Evolutionary conservation across 2,888 invertebrate genomes (phyloP), one percentile per base, ranked within the genome.

Genomic region (Crioceris asparagi): DNA sequence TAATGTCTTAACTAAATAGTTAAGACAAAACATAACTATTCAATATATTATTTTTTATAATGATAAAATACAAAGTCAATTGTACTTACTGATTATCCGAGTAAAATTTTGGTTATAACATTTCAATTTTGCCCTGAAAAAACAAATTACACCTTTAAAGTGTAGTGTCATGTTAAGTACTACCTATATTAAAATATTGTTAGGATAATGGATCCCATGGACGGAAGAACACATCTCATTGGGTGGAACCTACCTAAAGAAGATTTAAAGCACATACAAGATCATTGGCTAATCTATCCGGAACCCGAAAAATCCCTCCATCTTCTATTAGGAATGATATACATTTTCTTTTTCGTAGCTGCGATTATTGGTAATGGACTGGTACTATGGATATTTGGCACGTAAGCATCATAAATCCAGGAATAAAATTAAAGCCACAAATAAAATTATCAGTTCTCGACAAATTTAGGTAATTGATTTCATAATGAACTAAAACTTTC

Each of bases 251-350:
- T 88, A 18, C 77, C 81, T 5, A 75, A 79, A 17, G 80, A 80
- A 32, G 83, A 87, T 55, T 65, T 86, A 44, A 69, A 77, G 18
- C 75, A 83, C 51, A 78, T 90, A 50, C 83, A 82, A 5, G 79
- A 79, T 48, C 87, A 88, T 63, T 90, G 88, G 88, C 68, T 85
- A 18, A 66, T 71, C 21, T 86, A 75, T 63, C 75, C 78, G 3
- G 86, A 86, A 55, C 87, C 88, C 1, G 83, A 84, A 39, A 82
- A 80, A 42, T 79, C 84, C 35, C 71, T 86, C 51, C 83, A 88
- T 64, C 83, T 85, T 46, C 71, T 86, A 3, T 68, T 88, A 31
- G 86, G 80, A 4, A 68, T 86, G 14, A 66, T 87, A 17, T 88
- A 88, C 58, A 71, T 76, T 35, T 83, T 86, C 54, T 79, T 79